Evolutionary conservation across 2,888 invertebrate species (phyloP).

Genomic region (Phlogophora meticulosa): DNA sequence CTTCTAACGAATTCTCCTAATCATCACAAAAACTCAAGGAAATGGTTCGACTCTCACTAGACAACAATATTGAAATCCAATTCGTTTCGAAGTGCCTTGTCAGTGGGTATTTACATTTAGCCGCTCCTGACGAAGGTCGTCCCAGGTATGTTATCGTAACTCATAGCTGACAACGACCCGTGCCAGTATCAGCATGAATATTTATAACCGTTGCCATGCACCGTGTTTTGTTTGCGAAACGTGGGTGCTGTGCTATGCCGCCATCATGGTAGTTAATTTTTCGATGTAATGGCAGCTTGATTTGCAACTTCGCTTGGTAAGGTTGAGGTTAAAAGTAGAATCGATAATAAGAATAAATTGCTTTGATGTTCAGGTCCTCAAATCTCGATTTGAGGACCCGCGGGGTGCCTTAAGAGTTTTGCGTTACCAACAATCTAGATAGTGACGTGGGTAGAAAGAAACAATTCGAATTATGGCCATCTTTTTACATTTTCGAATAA

Average conservation of each 20-base stretch:
- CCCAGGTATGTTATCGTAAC: conserved; percentile 72
- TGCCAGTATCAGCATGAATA: conserved; percentile 65
- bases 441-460: not conserved
- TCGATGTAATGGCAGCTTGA: conserved; percentile 21
- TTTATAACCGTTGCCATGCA: conserved; percentile 53
- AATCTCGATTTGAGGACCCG: not conserved
- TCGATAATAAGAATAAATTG: not conserved
- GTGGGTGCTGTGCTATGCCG: conserved; percentile 28
- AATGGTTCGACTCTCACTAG: conserved; percentile 10
- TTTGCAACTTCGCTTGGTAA: conserved; percentile 20
- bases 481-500: not conserved
- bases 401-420: not conserved
- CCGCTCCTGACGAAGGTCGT: conserved; percentile 67
- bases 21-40: no score
- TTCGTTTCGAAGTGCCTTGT: conserved; percentile 35
- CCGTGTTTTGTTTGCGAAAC: conserved; percentile 54
- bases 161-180: conserved; percentile 56
- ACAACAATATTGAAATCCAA: conserved; percentile 42
- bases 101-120: conserved; percentile 48
- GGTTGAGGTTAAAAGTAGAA: conserved; percentile 27
- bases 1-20: no score
- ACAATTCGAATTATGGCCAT: not conserved
- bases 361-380: not conserved
- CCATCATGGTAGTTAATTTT: conserved; percentile 36
- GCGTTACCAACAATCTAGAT: not conserved